Evolutionary conservation across 2,888 invertebrate species (phyloP).

Genomic region (Toxonevra muliebris): DNA sequence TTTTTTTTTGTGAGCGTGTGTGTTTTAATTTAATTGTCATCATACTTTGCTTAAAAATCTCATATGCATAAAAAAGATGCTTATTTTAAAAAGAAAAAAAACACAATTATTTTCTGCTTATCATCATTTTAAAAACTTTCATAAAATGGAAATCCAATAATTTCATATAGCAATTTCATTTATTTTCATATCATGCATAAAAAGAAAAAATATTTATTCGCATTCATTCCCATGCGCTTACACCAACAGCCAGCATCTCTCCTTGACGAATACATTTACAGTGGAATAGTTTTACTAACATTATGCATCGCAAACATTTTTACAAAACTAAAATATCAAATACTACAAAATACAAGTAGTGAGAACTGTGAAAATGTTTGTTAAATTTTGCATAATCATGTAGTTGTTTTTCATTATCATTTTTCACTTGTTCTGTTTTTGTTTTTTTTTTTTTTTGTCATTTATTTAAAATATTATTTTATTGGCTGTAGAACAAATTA

Average conservation of each 20-base stretch:
- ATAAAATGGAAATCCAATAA: no score
- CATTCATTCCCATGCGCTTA: conserved; percentile 20
- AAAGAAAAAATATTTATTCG: not conserved
- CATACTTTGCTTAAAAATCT: conserved; percentile 6
- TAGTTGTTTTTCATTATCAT: conserved; percentile 31
- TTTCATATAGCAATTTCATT: no score
- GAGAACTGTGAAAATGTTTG: conserved; percentile 26
- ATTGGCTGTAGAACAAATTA: conserved; percentile 9
- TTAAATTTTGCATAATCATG: conserved; percentile 22
- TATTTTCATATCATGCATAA: no score
- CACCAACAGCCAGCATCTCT: conserved; percentile 23
- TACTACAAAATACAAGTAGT: not conserved
- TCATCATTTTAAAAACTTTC: no score
- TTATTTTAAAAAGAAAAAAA: no score
- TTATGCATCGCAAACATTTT: conserved; percentile 31
- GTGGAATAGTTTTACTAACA: conserved; percentile 43
- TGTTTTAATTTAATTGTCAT: conserved; percentile 15
- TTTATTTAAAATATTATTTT: not conserved
- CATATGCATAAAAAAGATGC: no score
- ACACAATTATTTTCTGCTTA: no score
- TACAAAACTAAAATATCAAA: not conserved
- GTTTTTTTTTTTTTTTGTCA: conserved; percentile 22
- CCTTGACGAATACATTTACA: conserved; percentile 45
- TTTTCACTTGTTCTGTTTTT: conserved; percentile 23
- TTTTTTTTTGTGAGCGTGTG: conserved; percentile 37